Evolutionary conservation across 2,797 vertebrate genomes (phyloP).

Genomic region (Cyprinella venusta): DNA sequence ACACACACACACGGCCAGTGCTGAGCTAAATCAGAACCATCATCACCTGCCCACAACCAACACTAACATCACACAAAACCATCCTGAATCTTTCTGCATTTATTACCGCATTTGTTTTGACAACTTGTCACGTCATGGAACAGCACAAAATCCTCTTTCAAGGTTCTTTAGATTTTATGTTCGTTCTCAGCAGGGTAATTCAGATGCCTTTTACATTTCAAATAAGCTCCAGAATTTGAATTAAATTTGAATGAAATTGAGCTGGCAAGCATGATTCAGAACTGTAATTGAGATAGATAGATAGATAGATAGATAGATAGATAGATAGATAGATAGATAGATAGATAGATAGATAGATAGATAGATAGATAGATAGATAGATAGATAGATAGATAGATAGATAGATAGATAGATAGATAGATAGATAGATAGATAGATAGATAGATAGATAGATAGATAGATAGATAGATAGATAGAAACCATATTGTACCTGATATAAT

Average conservation of each 20-base stretch:
- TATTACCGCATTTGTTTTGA: neutral
- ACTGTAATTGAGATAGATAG: neutral
- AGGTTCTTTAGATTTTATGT: neutral
- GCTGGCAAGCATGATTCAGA: neutral
- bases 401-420: neutral
- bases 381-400: neutral
- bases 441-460: neutral
- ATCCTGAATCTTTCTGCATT: neutral
- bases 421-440: neutral
- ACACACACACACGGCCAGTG: neutral
- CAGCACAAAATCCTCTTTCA: neutral
- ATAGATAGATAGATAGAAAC: too few species aligned
- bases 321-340: neutral
- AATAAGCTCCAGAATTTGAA: neutral
- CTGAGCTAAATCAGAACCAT: slow-evolving; percentile 41
- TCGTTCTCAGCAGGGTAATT: neutral
- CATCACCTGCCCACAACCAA: neutral
- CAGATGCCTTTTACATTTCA: neutral
- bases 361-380: neutral
- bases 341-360: neutral
- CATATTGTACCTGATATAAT: too few species aligned
- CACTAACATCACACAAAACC: neutral
- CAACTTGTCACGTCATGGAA: neutral
- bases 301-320: neutral
- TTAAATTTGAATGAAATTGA: neutral